Percentiles rank a stretch among this genome's conserved stretches.
phyloP scores from a whole-genome alignment of 2,113 vertebrate genomes.

The Perccottus glenii region DNA sequence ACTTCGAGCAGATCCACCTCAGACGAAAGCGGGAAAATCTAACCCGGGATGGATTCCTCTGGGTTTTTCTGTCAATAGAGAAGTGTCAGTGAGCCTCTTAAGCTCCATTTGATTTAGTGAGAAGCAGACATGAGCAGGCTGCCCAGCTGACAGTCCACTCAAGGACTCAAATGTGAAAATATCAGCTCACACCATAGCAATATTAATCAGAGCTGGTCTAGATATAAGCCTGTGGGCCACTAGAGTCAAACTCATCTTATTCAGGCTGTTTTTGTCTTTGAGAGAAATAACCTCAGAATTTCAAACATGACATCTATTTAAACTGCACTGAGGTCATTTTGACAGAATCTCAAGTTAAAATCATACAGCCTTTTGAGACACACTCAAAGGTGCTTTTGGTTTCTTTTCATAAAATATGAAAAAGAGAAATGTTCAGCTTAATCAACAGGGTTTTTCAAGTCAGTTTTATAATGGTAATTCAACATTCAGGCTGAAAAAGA shows the following conservation, averaged over 20 bases:
- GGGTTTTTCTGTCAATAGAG: conserved; percentile 23
- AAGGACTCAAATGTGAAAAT: conserved; percentile 15
- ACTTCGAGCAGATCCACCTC: conserved; percentile 14
- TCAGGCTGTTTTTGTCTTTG: conserved; percentile 2
- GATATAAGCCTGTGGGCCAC: background rate
- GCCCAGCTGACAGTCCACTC: conserved; percentile 17
- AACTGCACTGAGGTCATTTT: background rate
- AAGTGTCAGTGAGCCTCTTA: conserved; percentile 38
- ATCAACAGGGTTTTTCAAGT: background rate
- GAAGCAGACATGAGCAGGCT: conserved; percentile 22
- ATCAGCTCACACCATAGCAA: conserved; percentile 1
- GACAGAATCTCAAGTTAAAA: background rate
- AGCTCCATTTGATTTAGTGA: conserved; percentile 36
- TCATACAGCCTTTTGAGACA: background rate
- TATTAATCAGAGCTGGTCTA: conserved; percentile 13
- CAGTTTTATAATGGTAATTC: background rate
- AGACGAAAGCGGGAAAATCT: conserved; percentile 2
- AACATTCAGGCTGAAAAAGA: background rate
- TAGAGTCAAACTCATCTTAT: background rate
- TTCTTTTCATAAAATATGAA: background rate
- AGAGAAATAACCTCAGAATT: background rate
- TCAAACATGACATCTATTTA: background rate
- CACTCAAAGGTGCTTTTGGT: background rate
- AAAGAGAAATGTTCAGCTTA: background rate
- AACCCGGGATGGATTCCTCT: conserved; percentile 25